These are phyloP conservation scores for Dichetophora obliterata DNA, from an alignment of 2,888 invertebrate genomes.

Conservation along the genomic window DNA sequence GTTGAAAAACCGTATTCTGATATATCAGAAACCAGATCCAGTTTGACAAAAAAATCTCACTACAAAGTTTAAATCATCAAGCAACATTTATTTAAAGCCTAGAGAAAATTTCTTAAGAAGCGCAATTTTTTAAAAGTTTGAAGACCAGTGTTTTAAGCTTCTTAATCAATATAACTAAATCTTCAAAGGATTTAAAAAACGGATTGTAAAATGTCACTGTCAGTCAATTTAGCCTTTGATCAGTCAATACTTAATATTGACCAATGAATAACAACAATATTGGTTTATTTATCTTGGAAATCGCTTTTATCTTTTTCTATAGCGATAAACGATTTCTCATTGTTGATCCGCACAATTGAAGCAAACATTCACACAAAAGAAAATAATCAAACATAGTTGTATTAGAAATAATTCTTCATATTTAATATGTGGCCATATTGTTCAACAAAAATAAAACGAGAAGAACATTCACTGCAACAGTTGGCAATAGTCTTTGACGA, in stretches of 20 bases:
- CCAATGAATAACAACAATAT: slow-evolving; percentile 42
- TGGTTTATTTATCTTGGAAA: slow-evolving; percentile 43
- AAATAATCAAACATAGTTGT: slow-evolving; percentile 46
- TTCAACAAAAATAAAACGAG: slow-evolving; percentile 43
- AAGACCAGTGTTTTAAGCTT: too few species aligned
- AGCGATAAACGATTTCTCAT: not conserved
- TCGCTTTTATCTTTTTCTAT: slow-evolving; percentile 46
- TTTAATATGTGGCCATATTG: slow-evolving; percentile 63
- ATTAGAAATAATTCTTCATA: slow-evolving; percentile 19
- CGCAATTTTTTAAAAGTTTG: too few species aligned
- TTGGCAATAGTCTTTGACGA: slow-evolving; percentile 55
- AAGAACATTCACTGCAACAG: slow-evolving; percentile 50
- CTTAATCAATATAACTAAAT: not conserved
- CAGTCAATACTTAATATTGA: slow-evolving; percentile 50
- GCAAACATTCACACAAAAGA: slow-evolving; percentile 27
- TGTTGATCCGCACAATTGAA: not conserved
- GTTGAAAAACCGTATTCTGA: too few species aligned
- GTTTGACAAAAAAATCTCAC: too few species aligned
- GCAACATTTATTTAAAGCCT: too few species aligned
- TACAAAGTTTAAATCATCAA: too few species aligned
- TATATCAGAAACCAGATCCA: too few species aligned
- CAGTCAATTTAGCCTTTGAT: slow-evolving; percentile 46
- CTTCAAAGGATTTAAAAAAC: not conserved
- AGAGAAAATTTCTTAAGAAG: too few species aligned
- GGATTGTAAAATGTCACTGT: slow-evolving; percentile 35